phyloP scores from a whole-genome alignment of 2,113 vertebrate genomes.

The Cyanistes caeruleus region DNA sequence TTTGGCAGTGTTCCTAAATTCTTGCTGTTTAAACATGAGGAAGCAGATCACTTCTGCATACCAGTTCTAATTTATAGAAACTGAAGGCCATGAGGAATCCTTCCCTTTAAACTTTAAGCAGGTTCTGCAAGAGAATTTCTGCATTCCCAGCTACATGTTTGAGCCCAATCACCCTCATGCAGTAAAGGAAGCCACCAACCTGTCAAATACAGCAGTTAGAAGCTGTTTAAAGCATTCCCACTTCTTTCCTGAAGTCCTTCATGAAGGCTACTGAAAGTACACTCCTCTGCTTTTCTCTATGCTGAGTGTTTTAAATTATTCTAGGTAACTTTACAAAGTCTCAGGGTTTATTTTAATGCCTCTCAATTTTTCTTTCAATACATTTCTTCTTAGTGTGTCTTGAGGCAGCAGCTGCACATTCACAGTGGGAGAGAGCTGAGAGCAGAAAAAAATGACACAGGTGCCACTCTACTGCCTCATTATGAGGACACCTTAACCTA shows the following conservation, averaged over 20 bases:
- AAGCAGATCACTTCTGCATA: conserved; percentile 1
- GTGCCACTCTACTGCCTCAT: neutral
- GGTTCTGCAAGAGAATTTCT: neutral
- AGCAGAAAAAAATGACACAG: neutral
- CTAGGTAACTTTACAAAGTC: neutral
- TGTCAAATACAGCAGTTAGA: neutral
- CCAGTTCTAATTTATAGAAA: neutral
- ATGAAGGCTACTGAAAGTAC: neutral
- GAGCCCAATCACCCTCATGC: neutral
- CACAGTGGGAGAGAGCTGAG: neutral
- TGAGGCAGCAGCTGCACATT: neutral
- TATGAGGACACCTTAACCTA: neutral
- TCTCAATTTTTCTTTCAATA: neutral
- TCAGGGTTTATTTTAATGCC: neutral
- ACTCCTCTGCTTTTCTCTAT: neutral
- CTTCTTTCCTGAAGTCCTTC: neutral
- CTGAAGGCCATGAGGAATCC: neutral
- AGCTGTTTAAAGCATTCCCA: neutral
- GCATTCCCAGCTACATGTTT: neutral
- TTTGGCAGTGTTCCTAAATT: conserved; percentile 10
- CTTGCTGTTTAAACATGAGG: neutral
- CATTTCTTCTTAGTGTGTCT: neutral
- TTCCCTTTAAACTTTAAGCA: neutral
- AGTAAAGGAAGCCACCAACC: neutral
- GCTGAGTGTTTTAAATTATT: neutral